These are phyloP conservation scores for Vanessa tameamea DNA, from an alignment of 1,140 invertebrate genomes.

Conservation along the genomic window DNA sequence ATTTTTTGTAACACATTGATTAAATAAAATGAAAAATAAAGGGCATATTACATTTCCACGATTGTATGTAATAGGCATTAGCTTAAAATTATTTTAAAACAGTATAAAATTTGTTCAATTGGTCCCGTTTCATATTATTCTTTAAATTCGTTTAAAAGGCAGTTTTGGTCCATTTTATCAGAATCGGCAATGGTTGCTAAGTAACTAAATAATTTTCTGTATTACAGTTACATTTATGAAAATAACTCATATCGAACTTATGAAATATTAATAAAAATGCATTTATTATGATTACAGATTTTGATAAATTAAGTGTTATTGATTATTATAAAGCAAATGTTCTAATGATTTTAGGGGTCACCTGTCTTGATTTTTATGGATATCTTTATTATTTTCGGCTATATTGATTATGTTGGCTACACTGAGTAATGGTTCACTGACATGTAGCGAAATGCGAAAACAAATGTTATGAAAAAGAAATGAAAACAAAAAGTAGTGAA, in stretches of 20 bases:
- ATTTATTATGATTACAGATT: too few relatives aligned
- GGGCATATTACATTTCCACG: conserved; percentile 70
- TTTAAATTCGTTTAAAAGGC: conserved; percentile 70
- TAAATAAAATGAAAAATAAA: conserved; percentile 1
- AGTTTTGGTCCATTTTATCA: conserved; percentile 71
- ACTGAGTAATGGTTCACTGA: too few relatives aligned
- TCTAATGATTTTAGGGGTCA: too few relatives aligned
- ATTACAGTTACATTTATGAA: neutral
- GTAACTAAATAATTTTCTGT: conserved; percentile 38
- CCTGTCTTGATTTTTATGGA: too few relatives aligned
- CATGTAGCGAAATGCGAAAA: too few relatives aligned
- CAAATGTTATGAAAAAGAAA: conserved; percentile 11
- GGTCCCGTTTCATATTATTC: conserved; percentile 58
- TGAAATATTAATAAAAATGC: too few relatives aligned
- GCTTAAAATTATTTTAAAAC: conserved; percentile 49
- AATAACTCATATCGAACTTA: too few relatives aligned
- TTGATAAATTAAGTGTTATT: too few relatives aligned
- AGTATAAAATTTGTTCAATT: conserved; percentile 55
- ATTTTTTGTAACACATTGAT: too few relatives aligned
- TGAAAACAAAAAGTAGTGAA: conserved; percentile 11
- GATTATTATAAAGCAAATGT: too few relatives aligned
- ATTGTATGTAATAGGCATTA: conserved; percentile 74
- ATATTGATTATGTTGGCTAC: too few relatives aligned
- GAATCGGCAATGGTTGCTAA: conserved; percentile 54
- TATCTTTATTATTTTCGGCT: too few relatives aligned